phyloP scores from a whole-genome alignment of 2,113 vertebrate genomes.

The Ageneiosus marmoratus region DNA sequence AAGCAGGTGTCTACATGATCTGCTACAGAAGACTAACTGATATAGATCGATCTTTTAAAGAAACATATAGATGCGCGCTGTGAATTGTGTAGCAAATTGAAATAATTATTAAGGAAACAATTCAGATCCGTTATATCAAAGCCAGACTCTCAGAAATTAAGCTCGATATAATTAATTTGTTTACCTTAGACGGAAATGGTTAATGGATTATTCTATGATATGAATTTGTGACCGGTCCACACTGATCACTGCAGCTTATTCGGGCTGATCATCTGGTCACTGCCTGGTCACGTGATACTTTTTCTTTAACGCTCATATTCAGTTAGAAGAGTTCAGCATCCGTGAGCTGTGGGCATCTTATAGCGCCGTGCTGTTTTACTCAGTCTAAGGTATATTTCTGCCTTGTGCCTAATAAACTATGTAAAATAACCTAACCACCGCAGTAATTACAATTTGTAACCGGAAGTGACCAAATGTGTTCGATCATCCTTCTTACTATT shows the following conservation, averaged over 20 bases:
- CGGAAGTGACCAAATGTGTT: not conserved
- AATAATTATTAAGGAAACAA: not conserved
- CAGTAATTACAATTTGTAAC: not conserved
- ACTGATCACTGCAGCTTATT: slow-evolving; percentile 10
- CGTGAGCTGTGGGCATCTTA: not conserved
- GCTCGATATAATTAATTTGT: not conserved
- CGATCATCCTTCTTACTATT: not conserved
- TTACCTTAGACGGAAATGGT: not conserved
- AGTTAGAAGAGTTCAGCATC: too few species aligned
- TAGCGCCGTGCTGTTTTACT: not conserved
- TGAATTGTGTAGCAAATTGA: not conserved
- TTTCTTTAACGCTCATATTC: too few species aligned
- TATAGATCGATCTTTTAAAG: not conserved
- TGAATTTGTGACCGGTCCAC: not conserved
- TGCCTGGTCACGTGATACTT: slow-evolving; percentile 28
- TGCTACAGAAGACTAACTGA: not conserved
- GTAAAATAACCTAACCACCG: not conserved
- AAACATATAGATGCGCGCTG: not conserved
- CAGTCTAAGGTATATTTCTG: not conserved
- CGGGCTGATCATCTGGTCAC: slow-evolving; percentile 3
- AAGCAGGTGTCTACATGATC: slow-evolving; percentile 15
- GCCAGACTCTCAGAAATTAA: not conserved
- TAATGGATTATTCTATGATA: not conserved
- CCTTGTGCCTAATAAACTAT: not conserved
- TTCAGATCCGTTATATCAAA: not conserved